These are phyloP conservation scores for Disparrhopalites patrizii DNA, from an alignment of 2,888 invertebrate genomes.

Conservation along the genomic window DNA sequence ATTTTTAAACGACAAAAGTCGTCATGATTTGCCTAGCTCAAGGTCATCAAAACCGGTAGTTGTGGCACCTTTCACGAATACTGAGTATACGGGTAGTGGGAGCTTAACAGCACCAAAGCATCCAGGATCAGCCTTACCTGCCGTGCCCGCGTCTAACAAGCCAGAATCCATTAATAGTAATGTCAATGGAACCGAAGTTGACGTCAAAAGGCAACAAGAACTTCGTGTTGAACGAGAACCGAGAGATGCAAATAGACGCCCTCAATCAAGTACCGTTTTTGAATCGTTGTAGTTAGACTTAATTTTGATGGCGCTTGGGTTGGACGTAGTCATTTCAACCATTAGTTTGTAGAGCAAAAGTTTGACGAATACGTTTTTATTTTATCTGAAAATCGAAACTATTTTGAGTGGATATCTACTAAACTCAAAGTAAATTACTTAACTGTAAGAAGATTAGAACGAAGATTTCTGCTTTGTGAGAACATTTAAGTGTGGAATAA, in stretches of 20 bases:
- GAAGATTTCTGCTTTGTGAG: too few relatives aligned
- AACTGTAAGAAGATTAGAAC: too few relatives aligned
- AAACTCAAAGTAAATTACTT: too few relatives aligned
- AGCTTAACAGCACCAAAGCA: conserved; percentile 32
- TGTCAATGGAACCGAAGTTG: conserved; percentile 16
- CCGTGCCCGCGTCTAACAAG: neutral
- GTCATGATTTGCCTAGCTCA: conserved; percentile 5
- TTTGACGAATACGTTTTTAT: neutral
- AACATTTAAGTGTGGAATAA: too few relatives aligned
- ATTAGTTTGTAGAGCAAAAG: neutral
- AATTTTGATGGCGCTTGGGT: too few relatives aligned
- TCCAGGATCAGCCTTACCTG: neutral
- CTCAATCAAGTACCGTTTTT: conserved; percentile 12
- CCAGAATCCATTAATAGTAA: conserved; percentile 8
- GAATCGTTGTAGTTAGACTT: neutral
- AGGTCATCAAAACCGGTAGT: conserved; percentile 10
- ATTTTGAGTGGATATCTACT: too few relatives aligned
- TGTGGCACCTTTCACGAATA: conserved; percentile 42
- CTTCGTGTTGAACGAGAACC: neutral
- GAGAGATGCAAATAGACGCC: conserved; percentile 2
- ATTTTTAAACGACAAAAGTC: neutral
- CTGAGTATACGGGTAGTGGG: conserved; percentile 44
- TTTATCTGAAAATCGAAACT: conserved; percentile 15
- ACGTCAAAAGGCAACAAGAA: conserved; percentile 11
- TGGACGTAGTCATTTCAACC: too few relatives aligned